Conservation (phyloP, 92 coral and sea anemone genomes). For the Ricordea florida region DNA sequence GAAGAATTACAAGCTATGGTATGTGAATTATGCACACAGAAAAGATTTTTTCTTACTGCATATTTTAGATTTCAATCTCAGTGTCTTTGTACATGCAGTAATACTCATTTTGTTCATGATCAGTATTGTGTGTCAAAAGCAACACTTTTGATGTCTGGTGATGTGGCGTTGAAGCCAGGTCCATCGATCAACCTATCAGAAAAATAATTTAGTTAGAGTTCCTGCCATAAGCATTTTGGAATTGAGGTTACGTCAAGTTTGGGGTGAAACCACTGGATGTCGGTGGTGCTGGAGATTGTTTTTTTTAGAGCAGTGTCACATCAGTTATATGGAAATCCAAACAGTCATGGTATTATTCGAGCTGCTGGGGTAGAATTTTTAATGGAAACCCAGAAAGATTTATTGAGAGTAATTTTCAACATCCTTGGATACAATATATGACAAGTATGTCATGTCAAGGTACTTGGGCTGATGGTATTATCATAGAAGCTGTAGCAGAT, state of each 20-base stretch:
- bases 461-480: no score
- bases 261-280: neutral
- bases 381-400: no score
- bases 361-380: no score
- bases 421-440: no score
- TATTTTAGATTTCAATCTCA: slow-evolving; percentile 21
- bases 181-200: neutral
- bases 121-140: slow-evolving; percentile 2
- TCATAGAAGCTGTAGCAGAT: no score
- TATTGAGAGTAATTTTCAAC: no score
- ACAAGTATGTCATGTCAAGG: no score
- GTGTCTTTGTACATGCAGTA: slow-evolving; percentile 2
- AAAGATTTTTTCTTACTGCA: slow-evolving; percentile 10
- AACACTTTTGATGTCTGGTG: slow-evolving; percentile 4
- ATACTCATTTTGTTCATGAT: slow-evolving; percentile 3
- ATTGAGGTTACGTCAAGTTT: neutral
- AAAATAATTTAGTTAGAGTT: neutral
- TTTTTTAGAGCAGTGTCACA: slow-evolving; percentile 11
- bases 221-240: neutral
- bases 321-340: no score
- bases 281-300: neutral
- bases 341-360: no score
- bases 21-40: slow-evolving; percentile 23
- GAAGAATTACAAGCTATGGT: slow-evolving; percentile 17
- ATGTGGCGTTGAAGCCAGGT: slow-evolving; percentile 8